These are phyloP conservation scores for Palloptera scutellata DNA, from an alignment of 2,888 invertebrate species.

Conservation along the genomic window DNA sequence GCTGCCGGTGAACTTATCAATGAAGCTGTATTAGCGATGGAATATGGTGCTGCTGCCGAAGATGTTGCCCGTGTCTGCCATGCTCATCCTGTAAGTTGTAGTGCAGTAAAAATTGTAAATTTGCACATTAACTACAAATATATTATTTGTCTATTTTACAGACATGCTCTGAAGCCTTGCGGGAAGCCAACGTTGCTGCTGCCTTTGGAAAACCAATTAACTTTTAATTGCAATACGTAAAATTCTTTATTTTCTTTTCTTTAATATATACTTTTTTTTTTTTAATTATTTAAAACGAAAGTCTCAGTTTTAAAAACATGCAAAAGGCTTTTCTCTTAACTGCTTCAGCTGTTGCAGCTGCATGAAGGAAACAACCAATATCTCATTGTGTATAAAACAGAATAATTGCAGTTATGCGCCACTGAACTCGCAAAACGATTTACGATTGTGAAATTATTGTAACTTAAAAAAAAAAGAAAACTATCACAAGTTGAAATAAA, in stretches of 20 bases:
- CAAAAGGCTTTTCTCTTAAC: too few relatives aligned
- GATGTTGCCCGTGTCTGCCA: conserved; percentile 98
- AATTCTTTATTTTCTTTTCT: neutral
- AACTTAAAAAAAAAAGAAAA: neutral
- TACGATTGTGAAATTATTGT: neutral
- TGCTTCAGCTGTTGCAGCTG: too few relatives aligned
- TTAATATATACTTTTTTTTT: conserved; percentile 20
- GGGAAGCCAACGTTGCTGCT: conserved; percentile 96
- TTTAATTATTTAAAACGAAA: conserved; percentile 10
- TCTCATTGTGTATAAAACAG: conserved; percentile 5
- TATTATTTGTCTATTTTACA: conserved; percentile 66
- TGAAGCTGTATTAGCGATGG: conserved; percentile 97
- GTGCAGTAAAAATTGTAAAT: neutral
- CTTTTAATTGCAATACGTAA: conserved; percentile 69
- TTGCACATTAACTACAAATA: conserved; percentile 4
- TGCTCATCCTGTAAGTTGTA: conserved; percentile 89
- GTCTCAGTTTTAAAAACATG: conserved; percentile 9
- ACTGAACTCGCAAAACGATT: conserved; percentile 15
- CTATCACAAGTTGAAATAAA: neutral
- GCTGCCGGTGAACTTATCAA: conserved; percentile 97
- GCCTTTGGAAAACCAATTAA: conserved; percentile 98
- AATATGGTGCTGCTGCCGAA: conserved; percentile 98
- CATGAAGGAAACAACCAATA: too few relatives aligned
- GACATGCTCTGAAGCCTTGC: conserved; percentile 96
- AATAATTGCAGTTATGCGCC: conserved; percentile 12